Evolutionary conservation across 2,113 vertebrate genomes (phyloP).

Genomic region (Barnardius zonarius): DNA sequence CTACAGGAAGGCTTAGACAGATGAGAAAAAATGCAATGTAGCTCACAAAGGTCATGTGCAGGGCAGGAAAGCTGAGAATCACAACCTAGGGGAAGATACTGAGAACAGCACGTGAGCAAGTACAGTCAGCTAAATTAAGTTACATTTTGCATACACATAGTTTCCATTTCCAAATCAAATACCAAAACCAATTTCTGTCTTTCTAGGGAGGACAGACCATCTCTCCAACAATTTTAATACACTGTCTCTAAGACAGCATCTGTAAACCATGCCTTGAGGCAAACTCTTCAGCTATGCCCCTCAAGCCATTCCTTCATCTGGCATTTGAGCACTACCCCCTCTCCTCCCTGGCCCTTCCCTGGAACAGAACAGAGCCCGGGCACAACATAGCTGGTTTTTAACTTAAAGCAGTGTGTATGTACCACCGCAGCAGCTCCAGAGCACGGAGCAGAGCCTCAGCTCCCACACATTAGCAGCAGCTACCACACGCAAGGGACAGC

Average conservation of each 20-base stretch:
- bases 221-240: background rate
- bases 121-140: background rate
- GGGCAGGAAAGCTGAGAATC: background rate
- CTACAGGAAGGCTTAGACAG: background rate
- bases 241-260: accelerated
- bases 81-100: background rate
- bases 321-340: background rate
- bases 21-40: background rate
- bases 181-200: background rate
- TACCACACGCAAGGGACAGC: background rate
- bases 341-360: background rate
- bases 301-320: background rate
- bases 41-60: accelerated
- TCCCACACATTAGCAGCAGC: background rate
- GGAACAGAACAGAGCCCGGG: background rate
- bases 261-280: background rate
- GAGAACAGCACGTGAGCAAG: background rate
- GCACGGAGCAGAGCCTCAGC: background rate
- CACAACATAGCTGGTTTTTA: background rate
- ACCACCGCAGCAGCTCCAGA: background rate
- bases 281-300: background rate
- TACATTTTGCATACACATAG: background rate
- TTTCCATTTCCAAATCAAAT: conserved; percentile 8
- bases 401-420: background rate
- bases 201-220: background rate